Evolutionary conservation across 2,888 invertebrate species (phyloP).

Genomic region (Drosophila atripex): DNA sequence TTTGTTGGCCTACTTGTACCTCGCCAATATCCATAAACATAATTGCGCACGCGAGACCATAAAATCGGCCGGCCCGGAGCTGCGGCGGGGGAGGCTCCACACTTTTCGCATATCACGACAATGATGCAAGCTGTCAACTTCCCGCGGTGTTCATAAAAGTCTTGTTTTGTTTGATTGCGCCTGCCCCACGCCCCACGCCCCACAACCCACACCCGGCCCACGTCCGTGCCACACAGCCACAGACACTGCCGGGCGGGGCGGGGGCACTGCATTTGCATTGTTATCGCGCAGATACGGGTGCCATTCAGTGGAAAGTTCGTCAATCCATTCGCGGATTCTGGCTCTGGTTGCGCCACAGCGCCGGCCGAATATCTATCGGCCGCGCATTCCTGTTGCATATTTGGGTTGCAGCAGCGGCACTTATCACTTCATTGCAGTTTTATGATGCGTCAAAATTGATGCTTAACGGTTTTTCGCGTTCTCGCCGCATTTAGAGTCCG

Average conservation of each 20-base stretch:
- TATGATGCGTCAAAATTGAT: conserved; percentile 78
- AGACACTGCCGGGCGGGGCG: neutral
- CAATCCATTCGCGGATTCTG: conserved; percentile 38
- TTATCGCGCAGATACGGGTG: conserved; percentile 73
- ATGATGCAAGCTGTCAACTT: conserved; percentile 81
- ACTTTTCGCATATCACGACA: conserved; percentile 73
- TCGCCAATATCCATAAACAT: conserved; percentile 72
- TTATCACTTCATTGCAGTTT: conserved; percentile 81
- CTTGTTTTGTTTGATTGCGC: conserved; percentile 71
- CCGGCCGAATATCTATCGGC: conserved; percentile 33
- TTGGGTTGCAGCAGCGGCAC: conserved; percentile 57
- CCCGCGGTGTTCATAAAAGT: conserved; percentile 81
- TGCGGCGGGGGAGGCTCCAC: conserved; percentile 35
- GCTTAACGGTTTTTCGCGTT: conserved; percentile 77
- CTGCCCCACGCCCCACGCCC: conserved; percentile 45
- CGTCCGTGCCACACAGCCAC: conserved; percentile 3
- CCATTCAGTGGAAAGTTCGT: conserved; percentile 44
- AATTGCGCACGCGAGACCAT: conserved; percentile 77
- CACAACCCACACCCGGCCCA: conserved; percentile 14
- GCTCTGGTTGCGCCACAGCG: neutral
- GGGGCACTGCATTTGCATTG: conserved; percentile 70
- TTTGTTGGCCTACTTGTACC: conserved; percentile 45
- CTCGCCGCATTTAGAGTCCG: conserved; percentile 64
- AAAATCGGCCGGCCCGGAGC: conserved; percentile 62
- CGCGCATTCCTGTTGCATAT: conserved; percentile 57